Evolutionary conservation across 1,140 invertebrate genomes (phyloP), one percentile per base, ranked within the genome.

Genomic region (Sogatella furcifera): DNA sequence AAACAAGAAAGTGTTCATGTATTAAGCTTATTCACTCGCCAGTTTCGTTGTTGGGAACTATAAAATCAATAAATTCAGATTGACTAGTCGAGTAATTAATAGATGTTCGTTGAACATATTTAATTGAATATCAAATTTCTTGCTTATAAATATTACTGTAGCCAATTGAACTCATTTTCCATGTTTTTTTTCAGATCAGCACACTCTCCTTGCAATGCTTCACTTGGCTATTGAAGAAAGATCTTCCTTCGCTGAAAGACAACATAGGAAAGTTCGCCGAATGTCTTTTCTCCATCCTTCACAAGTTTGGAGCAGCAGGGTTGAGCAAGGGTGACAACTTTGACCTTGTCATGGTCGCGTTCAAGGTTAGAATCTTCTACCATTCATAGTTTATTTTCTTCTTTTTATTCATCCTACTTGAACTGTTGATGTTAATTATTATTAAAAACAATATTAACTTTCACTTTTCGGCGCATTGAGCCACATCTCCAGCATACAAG

Each of bases 261-360:
- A 72, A 83, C 59, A 77, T 90, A 5, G 73, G 79, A 5, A 75
- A 80, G 21, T 84, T 97, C 21, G 81, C 85, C 1, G 75, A 77
- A 11, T 80, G 81, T 5, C 81, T 97, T 56, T 97, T 98, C 72
- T 71, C 79, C 14, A 84, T 97, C 56, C 73, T 98, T 1, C 88
- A 94, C 66, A 96, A 95, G 72, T 97, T 95, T 71, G 89, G 89
- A 0, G 83, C 85, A 0, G 82, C 86, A 52, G 91, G 88, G 41
- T 81, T 90, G 5, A 88, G 85, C 52, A 84, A 84, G 69, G 91
- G 94, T 68, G 89, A 93, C 56, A 94, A 95, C 71, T 86, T 87
- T 58, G 87, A 95, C 73, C 77, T 98, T 59, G 88, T 96, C 9
- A 82, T 88, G 55, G 83, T 86, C 64, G 82, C 89, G 52, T 97